Conservation (phyloP, 2,113 vertebrate genomes). For the Solea solea region DNA sequence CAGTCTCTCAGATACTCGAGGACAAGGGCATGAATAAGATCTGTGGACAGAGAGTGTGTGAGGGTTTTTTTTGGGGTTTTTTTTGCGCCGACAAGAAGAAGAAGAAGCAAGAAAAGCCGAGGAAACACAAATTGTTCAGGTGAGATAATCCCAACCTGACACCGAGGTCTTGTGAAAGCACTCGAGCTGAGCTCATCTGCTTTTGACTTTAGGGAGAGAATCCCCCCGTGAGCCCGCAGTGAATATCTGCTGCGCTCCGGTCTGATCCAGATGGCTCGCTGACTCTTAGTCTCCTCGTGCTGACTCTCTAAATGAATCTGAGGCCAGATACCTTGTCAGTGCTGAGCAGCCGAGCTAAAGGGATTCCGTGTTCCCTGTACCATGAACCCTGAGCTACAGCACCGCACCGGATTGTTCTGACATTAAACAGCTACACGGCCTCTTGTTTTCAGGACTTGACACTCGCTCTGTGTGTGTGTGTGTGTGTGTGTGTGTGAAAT, state of each 20-base stretch:
- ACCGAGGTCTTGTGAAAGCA: conserved; percentile 50
- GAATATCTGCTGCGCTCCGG: conserved; percentile 61
- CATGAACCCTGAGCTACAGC: conserved; percentile 64
- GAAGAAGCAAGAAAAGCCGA: conserved; percentile 16
- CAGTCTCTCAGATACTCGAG: conserved; percentile 26
- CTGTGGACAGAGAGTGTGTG: conserved; percentile 13
- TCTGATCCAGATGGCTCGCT: conserved; percentile 69
- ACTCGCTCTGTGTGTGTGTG: conserved; percentile 24
- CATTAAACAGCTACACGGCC: conserved; percentile 58
- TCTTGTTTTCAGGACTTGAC: conserved; percentile 57
- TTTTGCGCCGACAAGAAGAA: conserved; percentile 10
- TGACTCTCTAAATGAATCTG: conserved; percentile 71
- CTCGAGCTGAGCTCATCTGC: conserved; percentile 66
- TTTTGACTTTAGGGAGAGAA: conserved; percentile 65
- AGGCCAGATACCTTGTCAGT: conserved; percentile 66
- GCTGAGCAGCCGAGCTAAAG: conserved; percentile 59
- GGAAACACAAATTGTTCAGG: conserved; percentile 61
- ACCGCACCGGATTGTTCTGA: conserved; percentile 59
- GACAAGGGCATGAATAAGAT: conserved; percentile 36
- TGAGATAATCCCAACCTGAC: conserved; percentile 65
- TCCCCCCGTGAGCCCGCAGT: conserved; percentile 51
- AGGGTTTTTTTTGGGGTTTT: no score
- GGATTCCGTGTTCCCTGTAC: conserved; percentile 72
- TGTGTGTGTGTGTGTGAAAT: conserved; percentile 39
- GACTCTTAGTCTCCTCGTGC: conserved; percentile 64